Evolutionary conservation across 1,140 invertebrate species (phyloP).

Genomic region (Nephila pilipes): DNA sequence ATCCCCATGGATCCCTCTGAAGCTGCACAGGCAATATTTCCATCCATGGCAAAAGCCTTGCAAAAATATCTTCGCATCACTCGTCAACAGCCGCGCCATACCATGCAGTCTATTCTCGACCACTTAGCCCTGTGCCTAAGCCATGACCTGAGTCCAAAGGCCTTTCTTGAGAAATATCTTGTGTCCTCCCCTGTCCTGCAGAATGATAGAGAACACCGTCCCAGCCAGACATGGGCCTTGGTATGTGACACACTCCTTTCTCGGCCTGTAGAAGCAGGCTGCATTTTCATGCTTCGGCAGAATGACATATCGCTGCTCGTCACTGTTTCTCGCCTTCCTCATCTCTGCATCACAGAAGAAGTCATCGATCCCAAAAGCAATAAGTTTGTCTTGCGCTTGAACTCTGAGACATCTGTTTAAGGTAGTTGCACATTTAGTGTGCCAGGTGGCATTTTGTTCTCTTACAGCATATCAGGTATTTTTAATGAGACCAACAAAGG

Average conservation of each 20-base stretch:
- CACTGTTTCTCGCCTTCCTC: conserved; percentile 90
- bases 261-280: conserved; percentile 88
- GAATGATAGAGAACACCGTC: conserved; percentile 76
- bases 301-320: conserved; percentile 96
- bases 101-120: conserved; percentile 92
- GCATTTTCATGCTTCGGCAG: conserved; percentile 94
- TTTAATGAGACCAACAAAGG: neutral
- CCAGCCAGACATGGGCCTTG: conserved; percentile 94
- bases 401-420: conserved; percentile 97
- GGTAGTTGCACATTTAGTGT: neutral
- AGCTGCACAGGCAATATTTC: conserved; percentile 98
- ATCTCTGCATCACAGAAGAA: conserved; percentile 96
- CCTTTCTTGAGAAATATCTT: conserved; percentile 95
- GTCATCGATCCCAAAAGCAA: conserved; percentile 97
- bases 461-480: conserved; percentile 48
- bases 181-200: conserved; percentile 88
- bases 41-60: conserved; percentile 95
- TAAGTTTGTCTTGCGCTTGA: conserved; percentile 95
- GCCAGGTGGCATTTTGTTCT: neutral
- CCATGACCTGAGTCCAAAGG: conserved; percentile 94
- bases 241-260: conserved; percentile 95
- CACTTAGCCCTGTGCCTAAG: conserved; percentile 95
- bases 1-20: conserved; percentile 94
- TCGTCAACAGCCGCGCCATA: conserved; percentile 95
- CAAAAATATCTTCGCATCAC: conserved; percentile 98